Evolutionary conservation across 2,113 vertebrate species (phyloP).

Genomic region (Guaruba guarouba): DNA sequence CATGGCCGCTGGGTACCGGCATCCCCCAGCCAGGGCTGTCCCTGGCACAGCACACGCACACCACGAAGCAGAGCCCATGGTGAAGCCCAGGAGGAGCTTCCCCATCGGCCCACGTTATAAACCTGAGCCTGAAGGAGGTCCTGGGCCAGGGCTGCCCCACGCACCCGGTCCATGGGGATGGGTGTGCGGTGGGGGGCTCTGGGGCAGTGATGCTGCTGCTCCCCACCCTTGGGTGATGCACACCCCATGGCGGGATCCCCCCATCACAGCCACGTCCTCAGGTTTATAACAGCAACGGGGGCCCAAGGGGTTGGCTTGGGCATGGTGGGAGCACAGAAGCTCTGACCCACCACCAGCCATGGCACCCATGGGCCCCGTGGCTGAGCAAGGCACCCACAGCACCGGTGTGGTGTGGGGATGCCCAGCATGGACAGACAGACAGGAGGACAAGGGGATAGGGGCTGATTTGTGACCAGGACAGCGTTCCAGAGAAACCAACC

Average conservation of each 20-base stretch:
- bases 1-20: background rate
- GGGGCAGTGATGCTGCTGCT: background rate
- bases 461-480: background rate
- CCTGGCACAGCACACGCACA: background rate
- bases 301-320: background rate
- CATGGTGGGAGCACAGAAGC: background rate
- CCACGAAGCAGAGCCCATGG: background rate
- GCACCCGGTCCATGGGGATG: background rate
- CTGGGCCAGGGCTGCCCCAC: background rate
- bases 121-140: background rate
- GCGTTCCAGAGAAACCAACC: background rate
- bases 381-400: background rate
- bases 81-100: background rate
- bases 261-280: background rate
- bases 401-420: rapidly evolving
- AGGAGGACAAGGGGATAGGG: background rate
- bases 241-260: background rate
- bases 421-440: background rate
- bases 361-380: background rate
- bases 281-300: slow-evolving; percentile 1
- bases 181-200: too few species aligned
- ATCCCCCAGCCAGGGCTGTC: background rate
- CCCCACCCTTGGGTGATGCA: background rate
- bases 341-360: background rate
- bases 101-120: background rate